Evolutionary conservation across 2,113 vertebrate species (phyloP), one percentile per base, ranked within the genome.

Genomic region (Fulmarus glacialis): DNA sequence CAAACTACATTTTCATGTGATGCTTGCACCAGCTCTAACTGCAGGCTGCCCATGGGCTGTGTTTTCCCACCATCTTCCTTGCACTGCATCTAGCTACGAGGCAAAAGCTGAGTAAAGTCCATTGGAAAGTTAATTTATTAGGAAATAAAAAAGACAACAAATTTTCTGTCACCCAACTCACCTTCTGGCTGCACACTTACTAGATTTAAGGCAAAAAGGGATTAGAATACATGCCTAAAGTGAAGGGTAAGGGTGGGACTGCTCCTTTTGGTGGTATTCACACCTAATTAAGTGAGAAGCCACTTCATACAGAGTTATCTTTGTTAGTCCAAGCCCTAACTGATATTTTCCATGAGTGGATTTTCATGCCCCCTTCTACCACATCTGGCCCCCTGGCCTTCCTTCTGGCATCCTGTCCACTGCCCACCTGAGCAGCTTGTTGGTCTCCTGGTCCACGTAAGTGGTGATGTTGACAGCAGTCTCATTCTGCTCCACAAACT

Each of bases 401-500:
- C 52, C 72, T 83, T 60, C 72, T 75, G 40, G 45, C 38, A 80
- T 24, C 56, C 58, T 70, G 42, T 34, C 32, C 32, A 21, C 47
- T 36, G 32, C 89, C 71, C 80, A 99, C 99, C 99, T 99, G 92
- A 99, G 99, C 95, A 99, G 98, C 78, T 98, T 99, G 98, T 99
- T 99, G 97, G 99, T 99, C 97, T 99, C 99, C 98, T 99, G 99
- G 96, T 99, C 99, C 48, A 98, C 95, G 17, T 99, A 99, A 26
- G 99, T 99, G 87, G 99, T 99, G 98, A 99, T 97, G 96, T 99
- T 99, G 94, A 99, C 97, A 12, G 99, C 98, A 1, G 99, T 99
- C 45, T 99, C 99, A 15, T 99, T 99, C 97, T 99, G 99, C 96
- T 99, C 99, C 97, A 99, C 99, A 97, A 99, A 99, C 63, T 99